Evolutionary conservation across 1,140 invertebrate species (phyloP).

Genomic region (Hypothenemus hampei): DNA sequence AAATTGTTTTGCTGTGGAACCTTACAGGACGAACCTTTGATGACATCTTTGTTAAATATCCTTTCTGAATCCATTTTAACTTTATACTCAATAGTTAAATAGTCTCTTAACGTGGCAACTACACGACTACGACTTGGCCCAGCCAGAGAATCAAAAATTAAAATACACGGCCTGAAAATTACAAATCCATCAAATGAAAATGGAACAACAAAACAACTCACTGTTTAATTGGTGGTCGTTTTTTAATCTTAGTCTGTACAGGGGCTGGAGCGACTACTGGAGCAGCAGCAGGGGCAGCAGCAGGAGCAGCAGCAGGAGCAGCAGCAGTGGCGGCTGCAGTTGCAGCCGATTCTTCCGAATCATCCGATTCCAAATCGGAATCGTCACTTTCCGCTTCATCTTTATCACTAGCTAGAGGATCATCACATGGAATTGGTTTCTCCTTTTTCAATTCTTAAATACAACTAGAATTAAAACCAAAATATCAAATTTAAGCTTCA

Average conservation of each 20-base stretch:
- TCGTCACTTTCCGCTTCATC: slow-evolving; percentile 80
- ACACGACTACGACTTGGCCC: slow-evolving; percentile 74
- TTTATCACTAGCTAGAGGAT: slow-evolving; percentile 66
- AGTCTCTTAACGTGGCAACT: slow-evolving; percentile 81
- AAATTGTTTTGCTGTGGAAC: slow-evolving; percentile 96
- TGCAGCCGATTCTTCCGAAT: slow-evolving; percentile 51
- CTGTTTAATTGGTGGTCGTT: slow-evolving; percentile 54
- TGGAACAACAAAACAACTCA: slow-evolving; percentile 40
- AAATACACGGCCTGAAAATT: slow-evolving; percentile 72
- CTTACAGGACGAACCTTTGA: slow-evolving; percentile 78
- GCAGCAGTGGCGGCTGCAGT: slow-evolving; percentile 41
- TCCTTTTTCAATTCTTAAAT: slow-evolving; percentile 43
- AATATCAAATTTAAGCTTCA: neutral
- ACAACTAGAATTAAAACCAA: slow-evolving; percentile 10
- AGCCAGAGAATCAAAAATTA: slow-evolving; percentile 91
- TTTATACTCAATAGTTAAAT: slow-evolving; percentile 84
- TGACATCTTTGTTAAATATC: slow-evolving; percentile 71
- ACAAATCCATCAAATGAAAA: neutral
- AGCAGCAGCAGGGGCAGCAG: neutral
- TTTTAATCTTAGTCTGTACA: slow-evolving; percentile 29
- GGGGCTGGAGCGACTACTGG: slow-evolving; percentile 2
- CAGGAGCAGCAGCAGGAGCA: slow-evolving; percentile 1
- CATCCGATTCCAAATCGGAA: slow-evolving; percentile 55
- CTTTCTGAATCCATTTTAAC: slow-evolving; percentile 63
- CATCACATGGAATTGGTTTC: slow-evolving; percentile 57